These are phyloP conservation scores for Nibea albiflora DNA, from an alignment of 2,113 vertebrate genomes.

Conservation along the genomic window DNA sequence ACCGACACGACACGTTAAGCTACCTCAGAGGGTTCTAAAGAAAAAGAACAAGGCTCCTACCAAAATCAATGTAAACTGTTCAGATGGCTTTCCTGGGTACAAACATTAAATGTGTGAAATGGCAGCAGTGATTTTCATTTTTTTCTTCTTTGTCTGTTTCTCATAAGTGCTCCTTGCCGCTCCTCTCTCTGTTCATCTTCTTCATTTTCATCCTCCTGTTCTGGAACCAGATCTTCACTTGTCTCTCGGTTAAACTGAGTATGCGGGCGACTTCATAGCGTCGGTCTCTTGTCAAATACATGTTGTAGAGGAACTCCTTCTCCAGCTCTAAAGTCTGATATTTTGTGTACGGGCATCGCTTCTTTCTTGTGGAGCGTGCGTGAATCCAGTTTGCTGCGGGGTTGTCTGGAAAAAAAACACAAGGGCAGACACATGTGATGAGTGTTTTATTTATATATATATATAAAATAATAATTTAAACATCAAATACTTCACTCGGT, in stretches of 20 bases:
- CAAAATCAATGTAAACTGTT: constrained; percentile 43
- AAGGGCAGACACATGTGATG: constrained; percentile 1
- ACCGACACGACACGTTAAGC: background rate
- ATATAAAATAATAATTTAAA: background rate
- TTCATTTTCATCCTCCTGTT: constrained; percentile 99
- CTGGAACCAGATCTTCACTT: constrained; percentile 99
- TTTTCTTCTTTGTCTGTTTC: no score
- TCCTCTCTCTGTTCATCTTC: constrained; percentile 97
- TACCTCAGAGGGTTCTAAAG: background rate
- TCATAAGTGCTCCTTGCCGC: constrained; percentile 88
- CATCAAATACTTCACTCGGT: background rate
- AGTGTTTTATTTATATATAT: background rate
- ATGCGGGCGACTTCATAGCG: constrained; percentile 98
- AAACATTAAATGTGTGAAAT: constrained; percentile 23
- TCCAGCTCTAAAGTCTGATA: constrained; percentile 99
- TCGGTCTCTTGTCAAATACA: constrained; percentile 98
- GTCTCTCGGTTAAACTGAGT: constrained; percentile 97
- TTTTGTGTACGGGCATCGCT: constrained; percentile 98
- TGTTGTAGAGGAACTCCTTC: constrained; percentile 99
- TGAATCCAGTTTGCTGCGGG: constrained; percentile 99
- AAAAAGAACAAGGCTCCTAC: constrained; percentile 28
- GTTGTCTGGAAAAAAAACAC: constrained; percentile 87
- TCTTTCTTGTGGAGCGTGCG: constrained; percentile 97
- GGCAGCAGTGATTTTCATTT: background rate
- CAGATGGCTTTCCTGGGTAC: constrained; percentile 44